Percentiles rank a stretch among this genome's conserved stretches.
Conservation (phyloP, 1,140 invertebrate species). For the Drosophila biarmipes region DNA sequence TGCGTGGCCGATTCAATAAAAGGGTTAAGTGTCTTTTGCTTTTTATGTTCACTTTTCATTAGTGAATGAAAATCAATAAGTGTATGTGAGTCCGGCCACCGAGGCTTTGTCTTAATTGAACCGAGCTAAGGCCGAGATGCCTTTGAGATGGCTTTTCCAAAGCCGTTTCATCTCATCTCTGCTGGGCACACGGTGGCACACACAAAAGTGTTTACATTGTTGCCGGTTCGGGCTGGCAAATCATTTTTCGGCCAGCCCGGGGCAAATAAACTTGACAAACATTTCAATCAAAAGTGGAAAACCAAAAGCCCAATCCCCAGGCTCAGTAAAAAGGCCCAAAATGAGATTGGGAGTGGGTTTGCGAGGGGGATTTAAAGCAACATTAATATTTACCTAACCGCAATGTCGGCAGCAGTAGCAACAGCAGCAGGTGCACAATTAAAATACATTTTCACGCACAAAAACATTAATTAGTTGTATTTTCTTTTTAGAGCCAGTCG, state of each 20-base stretch:
- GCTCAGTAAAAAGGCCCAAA: slow-evolving; percentile 8
- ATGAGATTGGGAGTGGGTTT: slow-evolving; percentile 3
- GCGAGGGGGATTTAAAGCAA: slow-evolving; percentile 15
- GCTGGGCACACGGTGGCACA: neutral
- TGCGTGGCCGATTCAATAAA: slow-evolving; percentile 74
- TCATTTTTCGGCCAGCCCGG: slow-evolving; percentile 8
- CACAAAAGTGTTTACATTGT: slow-evolving; percentile 37
- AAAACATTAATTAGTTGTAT: slow-evolving; percentile 72
- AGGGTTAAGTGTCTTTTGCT: slow-evolving; percentile 76
- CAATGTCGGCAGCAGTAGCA: slow-evolving; percentile 32
- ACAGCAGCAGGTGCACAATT: slow-evolving; percentile 55
- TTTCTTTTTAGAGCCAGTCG: slow-evolving; percentile 20
- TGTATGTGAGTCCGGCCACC: slow-evolving; percentile 9
- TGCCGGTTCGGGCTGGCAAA: slow-evolving; percentile 20
- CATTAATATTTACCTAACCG: slow-evolving; percentile 55
- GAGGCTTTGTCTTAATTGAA: slow-evolving; percentile 45
- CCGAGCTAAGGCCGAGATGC: slow-evolving; percentile 30
- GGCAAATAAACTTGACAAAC: slow-evolving; percentile 53
- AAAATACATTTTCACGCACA: slow-evolving; percentile 62
- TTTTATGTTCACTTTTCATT: slow-evolving; percentile 81
- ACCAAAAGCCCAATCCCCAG: slow-evolving; percentile 4
- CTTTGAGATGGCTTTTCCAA: slow-evolving; percentile 18
- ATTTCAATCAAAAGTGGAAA: slow-evolving; percentile 51
- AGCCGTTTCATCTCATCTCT: slow-evolving; percentile 30
- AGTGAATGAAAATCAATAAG: slow-evolving; percentile 80